These are phyloP conservation scores for Chaetops frenatus DNA, from an alignment of 2,113 vertebrate genomes.

Conservation along the genomic window DNA sequence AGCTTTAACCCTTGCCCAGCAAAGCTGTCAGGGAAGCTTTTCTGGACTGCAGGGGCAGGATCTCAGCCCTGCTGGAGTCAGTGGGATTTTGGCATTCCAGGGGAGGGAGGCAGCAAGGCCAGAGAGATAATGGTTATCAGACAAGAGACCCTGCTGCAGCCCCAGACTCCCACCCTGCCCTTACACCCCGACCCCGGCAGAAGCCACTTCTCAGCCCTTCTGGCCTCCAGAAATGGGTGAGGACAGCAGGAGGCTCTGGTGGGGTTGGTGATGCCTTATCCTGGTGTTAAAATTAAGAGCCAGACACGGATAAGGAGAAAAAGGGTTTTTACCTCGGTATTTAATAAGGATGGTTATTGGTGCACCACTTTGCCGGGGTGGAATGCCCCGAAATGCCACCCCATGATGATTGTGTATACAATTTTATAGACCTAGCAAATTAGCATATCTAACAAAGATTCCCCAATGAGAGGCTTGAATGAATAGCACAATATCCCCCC, in stretches of 20 bases:
- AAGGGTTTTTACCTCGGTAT: too few relatives aligned
- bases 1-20: constrained; percentile 67
- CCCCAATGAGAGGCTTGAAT: too few relatives aligned
- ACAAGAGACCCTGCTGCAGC: background rate
- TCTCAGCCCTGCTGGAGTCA: background rate
- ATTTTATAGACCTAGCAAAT: too few relatives aligned
- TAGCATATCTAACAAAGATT: too few relatives aligned
- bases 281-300: too few relatives aligned
- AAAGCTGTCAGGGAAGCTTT: constrained; percentile 64
- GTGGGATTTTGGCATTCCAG: background rate
- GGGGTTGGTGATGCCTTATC: background rate
- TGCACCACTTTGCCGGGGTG: too few relatives aligned
- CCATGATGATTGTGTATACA: too few relatives aligned
- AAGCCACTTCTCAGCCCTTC: background rate
- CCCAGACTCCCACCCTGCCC: background rate
- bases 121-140: background rate
- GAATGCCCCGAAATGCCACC: too few relatives aligned
- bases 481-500: too few relatives aligned
- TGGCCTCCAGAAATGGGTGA: background rate
- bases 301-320: too few relatives aligned
- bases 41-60: background rate
- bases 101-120: background rate
- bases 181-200: background rate
- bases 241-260: background rate
- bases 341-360: too few relatives aligned